phyloP scores from a whole-genome alignment of 2,113 vertebrate genomes.

The Oriolus oriolus region DNA sequence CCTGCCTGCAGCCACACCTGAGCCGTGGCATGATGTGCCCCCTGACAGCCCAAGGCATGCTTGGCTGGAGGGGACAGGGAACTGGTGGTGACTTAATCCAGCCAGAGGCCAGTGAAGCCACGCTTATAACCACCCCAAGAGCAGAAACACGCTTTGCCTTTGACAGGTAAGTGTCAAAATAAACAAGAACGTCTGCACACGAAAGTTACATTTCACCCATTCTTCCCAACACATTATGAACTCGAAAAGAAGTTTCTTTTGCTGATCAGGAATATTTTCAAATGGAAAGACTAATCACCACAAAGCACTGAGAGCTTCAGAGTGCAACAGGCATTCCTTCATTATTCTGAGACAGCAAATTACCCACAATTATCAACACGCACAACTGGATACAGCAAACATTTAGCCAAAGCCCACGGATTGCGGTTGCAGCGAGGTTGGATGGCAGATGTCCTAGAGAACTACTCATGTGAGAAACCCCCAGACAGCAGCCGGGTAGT shows the following conservation, averaged over 20 bases:
- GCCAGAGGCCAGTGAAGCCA: neutral
- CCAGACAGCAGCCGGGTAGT: neutral
- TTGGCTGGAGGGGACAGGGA: neutral
- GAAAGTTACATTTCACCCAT: neutral
- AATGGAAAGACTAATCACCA: neutral
- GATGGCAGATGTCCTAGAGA: neutral
- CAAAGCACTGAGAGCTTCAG: neutral
- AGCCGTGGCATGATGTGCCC: rapidly evolving
- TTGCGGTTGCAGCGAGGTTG: neutral
- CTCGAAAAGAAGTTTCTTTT: neutral
- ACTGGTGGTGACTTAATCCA: neutral
- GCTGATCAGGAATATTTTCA: neutral
- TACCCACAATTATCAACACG: slow-evolving; percentile 29
- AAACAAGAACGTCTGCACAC: neutral
- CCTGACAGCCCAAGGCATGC: neutral
- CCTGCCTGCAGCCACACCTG: neutral
- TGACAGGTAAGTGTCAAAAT: neutral
- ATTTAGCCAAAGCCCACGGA: neutral
- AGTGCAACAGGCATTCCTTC: slow-evolving; percentile 23
- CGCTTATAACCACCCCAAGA: neutral
- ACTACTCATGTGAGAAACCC: slow-evolving; percentile 15
- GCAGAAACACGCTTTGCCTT: neutral
- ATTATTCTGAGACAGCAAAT: slow-evolving; percentile 27
- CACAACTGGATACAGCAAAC: slow-evolving; percentile 46
- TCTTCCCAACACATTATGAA: neutral